These are phyloP conservation scores for Tylochromis polylepis DNA, from an alignment of 2,113 vertebrate genomes.

Conservation along the genomic window DNA sequence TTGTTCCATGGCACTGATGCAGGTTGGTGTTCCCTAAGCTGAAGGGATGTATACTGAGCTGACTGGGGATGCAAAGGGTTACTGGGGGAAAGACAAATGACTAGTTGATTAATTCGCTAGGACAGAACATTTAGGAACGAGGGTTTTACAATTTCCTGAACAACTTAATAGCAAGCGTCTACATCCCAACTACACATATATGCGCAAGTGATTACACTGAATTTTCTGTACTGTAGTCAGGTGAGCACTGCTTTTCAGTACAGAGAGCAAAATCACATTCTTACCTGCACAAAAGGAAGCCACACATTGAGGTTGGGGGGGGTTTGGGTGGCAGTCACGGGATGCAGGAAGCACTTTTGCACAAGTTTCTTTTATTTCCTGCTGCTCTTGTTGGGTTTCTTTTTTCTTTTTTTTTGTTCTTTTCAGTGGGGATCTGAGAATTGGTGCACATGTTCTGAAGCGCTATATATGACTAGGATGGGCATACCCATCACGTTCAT, in stretches of 20 bases:
- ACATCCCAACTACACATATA: constrained; percentile 35
- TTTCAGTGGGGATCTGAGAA: constrained; percentile 44
- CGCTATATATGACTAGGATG: not conserved
- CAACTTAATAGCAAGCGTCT: constrained; percentile 38
- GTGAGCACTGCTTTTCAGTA: constrained; percentile 47
- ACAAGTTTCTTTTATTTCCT: constrained; percentile 67
- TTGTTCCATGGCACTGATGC: constrained; percentile 77
- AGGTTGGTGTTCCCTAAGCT: constrained; percentile 66
- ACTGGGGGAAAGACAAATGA: constrained; percentile 39
- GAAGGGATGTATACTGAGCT: constrained; percentile 48
- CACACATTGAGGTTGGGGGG: not conserved
- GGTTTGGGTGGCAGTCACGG: constrained; percentile 9
- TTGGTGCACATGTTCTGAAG: constrained; percentile 31
- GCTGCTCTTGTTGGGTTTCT: constrained; percentile 49
- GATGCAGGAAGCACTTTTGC: constrained; percentile 73
- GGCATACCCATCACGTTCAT: constrained; percentile 32
- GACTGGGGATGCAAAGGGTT: constrained; percentile 41
- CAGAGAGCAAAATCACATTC: constrained; percentile 45
- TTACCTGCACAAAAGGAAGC: constrained; percentile 51
- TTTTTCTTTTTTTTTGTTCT: not conserved
- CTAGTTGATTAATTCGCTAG: constrained; percentile 58
- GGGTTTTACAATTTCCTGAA: constrained; percentile 44
- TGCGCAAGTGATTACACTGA: constrained; percentile 60
- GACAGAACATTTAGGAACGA: constrained; percentile 43
- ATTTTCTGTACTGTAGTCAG: constrained; percentile 58